phyloP scores from a whole-genome alignment of 2,113 vertebrate genomes.

The Oenanthe oenanthe region DNA sequence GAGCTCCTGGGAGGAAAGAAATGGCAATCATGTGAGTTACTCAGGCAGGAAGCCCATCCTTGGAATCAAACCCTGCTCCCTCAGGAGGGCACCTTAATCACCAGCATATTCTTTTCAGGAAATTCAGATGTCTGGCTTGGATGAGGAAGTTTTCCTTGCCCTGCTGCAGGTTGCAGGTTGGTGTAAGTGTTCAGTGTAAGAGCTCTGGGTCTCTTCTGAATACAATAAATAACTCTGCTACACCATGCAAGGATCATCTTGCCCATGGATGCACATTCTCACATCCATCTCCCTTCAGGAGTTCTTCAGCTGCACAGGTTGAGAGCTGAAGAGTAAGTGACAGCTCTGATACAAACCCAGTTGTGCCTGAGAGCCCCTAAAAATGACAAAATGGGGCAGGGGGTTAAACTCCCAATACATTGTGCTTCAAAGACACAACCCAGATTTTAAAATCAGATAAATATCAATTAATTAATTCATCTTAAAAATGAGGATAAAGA shows the following conservation, averaged over 20 bases:
- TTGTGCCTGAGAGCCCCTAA: neutral
- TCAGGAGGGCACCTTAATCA: neutral
- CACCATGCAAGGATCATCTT: neutral
- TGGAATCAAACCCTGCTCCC: neutral
- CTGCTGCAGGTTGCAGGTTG: neutral
- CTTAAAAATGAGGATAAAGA: neutral
- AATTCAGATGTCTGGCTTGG: neutral
- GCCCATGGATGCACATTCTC: neutral
- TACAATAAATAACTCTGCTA: neutral
- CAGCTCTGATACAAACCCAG: neutral
- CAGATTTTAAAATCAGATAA: neutral
- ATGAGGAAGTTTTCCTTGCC: neutral
- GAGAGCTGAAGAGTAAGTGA: neutral
- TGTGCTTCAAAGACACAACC: neutral
- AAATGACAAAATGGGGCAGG: neutral
- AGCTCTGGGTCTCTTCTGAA: neutral
- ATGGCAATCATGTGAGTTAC: neutral
- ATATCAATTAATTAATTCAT: neutral
- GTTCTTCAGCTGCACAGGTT: neutral
- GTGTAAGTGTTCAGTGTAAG: neutral
- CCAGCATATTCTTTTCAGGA: neutral
- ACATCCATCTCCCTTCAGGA: neutral
- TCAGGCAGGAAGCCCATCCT: neutral
- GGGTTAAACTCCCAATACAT: neutral
- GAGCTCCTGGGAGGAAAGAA: neutral